phyloP scores from a whole-genome alignment of 2,113 vertebrate species.

The Oceanodroma tethys region DNA sequence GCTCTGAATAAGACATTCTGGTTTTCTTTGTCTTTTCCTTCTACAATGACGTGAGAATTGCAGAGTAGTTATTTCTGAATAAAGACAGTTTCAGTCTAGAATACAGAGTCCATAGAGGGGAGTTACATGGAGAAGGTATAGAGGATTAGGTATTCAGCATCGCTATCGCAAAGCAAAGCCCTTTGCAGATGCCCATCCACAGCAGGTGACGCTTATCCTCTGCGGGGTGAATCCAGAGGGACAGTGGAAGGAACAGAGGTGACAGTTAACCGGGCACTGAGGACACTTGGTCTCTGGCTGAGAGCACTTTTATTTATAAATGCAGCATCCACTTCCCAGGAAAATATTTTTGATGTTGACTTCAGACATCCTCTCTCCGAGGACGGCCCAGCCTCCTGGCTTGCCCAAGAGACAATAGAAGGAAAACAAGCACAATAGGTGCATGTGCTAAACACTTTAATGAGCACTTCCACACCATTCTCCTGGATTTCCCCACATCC shows the following conservation, averaged over 20 bases:
- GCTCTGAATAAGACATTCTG: neutral
- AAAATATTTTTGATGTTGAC: constrained; percentile 47
- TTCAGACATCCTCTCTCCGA: constrained; percentile 28
- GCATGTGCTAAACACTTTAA: constrained; percentile 64
- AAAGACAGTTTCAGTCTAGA: neutral
- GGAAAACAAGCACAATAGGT: constrained; percentile 54
- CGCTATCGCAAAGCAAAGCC: neutral
- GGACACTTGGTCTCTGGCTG: neutral
- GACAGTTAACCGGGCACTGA: neutral
- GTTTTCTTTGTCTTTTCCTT: neutral
- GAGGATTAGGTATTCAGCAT: neutral
- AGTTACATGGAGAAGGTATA: neutral
- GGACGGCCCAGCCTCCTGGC: neutral
- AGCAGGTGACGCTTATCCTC: neutral
- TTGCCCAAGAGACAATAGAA: constrained; percentile 38
- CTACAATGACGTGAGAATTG: neutral
- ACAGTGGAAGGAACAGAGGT: neutral
- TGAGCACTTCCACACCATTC: constrained; percentile 59
- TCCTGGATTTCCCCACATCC: constrained; percentile 26
- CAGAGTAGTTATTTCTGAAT: neutral
- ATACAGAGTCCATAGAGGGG: neutral
- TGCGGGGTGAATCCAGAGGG: neutral
- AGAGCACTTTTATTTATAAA: constrained; percentile 30
- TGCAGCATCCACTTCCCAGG: constrained; percentile 46
- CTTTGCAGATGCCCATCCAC: neutral